These are phyloP conservation scores for Drosophila lowei DNA, from an alignment of 1,140 invertebrate species.

Conservation along the genomic window DNA sequence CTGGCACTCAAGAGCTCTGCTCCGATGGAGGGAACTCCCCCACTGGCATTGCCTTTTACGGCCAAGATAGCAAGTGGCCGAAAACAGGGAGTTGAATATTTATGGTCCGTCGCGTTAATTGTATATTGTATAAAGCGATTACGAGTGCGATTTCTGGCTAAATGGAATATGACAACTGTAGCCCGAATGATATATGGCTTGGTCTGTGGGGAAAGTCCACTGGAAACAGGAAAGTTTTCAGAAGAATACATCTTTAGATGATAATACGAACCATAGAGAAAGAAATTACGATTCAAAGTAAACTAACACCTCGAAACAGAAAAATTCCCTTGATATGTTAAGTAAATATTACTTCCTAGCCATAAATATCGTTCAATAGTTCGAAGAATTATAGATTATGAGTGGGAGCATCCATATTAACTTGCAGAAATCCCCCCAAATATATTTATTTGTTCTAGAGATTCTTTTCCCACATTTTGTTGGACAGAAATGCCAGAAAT, in stretches of 20 bases:
- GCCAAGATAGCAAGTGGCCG: slow-evolving; percentile 32
- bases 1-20: slow-evolving; percentile 13
- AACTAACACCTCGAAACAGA: too few relatives aligned
- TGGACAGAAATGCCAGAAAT: slow-evolving; percentile 10
- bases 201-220: background rate
- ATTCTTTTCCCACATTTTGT: slow-evolving; percentile 2
- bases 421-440: slow-evolving; percentile 12
- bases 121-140: background rate
- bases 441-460: slow-evolving; percentile 13
- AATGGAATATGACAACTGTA: background rate
- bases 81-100: slow-evolving; percentile 34
- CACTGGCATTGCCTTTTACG: slow-evolving; percentile 41
- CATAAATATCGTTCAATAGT: background rate
- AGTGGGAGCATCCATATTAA: background rate
- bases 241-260: too few relatives aligned
- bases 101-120: slow-evolving; percentile 19
- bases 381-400: background rate
- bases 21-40: slow-evolving; percentile 54
- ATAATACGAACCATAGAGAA: too few relatives aligned
- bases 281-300: background rate
- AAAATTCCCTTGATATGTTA: too few relatives aligned
- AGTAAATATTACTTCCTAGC: too few relatives aligned
- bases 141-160: slow-evolving; percentile 5
- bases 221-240: too few relatives aligned
- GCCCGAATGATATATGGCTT: background rate